phyloP scores from a whole-genome alignment of 2,797 vertebrate species.

The Mormyrops attenuatus region DNA sequence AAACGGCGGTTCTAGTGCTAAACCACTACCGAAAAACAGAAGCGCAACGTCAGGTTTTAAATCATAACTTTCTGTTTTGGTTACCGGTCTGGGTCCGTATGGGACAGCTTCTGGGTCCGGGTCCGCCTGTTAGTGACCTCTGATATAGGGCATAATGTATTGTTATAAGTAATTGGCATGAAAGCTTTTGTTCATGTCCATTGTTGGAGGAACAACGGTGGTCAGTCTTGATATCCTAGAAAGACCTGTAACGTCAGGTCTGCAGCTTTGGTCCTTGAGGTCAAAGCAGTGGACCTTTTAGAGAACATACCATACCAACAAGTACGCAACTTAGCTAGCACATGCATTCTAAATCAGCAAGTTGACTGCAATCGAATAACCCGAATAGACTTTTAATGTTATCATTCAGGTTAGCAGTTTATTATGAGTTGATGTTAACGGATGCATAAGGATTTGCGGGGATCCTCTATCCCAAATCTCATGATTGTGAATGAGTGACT shows the following conservation, averaged over 20 bases:
- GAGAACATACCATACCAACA: background rate
- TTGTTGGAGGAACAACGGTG: background rate
- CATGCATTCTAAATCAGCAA: background rate
- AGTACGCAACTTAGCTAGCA: background rate
- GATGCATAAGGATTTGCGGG: background rate
- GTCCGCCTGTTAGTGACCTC: too few species aligned
- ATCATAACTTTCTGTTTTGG: too few species aligned
- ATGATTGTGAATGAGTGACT: background rate
- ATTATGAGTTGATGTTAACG: background rate
- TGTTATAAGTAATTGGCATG: background rate
- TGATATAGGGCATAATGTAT: background rate
- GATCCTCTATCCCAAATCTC: background rate
- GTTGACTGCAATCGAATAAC: background rate
- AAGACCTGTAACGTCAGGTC: background rate
- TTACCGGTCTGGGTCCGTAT: too few species aligned
- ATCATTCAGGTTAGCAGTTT: background rate
- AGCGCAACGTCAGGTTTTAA: too few species aligned
- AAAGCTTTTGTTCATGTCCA: background rate
- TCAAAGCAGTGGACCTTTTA: background rate
- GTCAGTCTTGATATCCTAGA: background rate
- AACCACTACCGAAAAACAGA: too few species aligned
- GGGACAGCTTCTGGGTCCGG: too few species aligned
- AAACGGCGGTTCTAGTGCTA: too few species aligned
- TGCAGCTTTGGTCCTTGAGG: background rate
- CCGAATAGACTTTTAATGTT: background rate